Conservation (phyloP, 92 coral and sea anemone genomes). For the Galaxea fascicularis region DNA sequence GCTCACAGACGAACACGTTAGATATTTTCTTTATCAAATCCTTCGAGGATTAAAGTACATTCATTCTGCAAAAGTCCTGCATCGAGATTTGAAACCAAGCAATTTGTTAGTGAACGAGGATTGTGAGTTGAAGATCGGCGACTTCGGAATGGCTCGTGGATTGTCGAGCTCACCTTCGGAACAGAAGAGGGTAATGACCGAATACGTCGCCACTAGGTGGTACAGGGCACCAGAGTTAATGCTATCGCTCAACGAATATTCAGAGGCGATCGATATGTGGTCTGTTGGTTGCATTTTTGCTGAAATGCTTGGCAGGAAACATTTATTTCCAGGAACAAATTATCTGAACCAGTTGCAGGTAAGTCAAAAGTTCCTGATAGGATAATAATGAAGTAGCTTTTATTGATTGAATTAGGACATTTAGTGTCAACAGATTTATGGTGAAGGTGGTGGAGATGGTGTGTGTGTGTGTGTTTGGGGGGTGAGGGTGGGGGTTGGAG, state of each 20-base stretch:
- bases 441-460: no score
- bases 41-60: constrained; percentile 95
- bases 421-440: background rate
- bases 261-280: constrained; percentile 98
- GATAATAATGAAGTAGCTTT: background rate
- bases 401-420: no score
- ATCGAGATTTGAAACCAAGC: constrained; percentile 96
- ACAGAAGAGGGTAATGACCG: constrained; percentile 97
- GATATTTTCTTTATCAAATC: constrained; percentile 94
- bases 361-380: background rate
- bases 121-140: constrained; percentile 94
- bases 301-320: constrained; percentile 96
- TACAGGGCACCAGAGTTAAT: constrained; percentile 96
- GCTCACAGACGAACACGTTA: constrained; percentile 92
- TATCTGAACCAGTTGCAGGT: constrained; percentile 98
- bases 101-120: constrained; percentile 90
- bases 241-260: constrained; percentile 95
- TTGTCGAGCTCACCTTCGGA: constrained; percentile 93
- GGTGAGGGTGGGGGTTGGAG: no score
- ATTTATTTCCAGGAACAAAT: constrained; percentile 93
- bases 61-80: constrained; percentile 95
- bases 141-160: constrained; percentile 98
- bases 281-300: constrained; percentile 99
- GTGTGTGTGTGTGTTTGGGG: no score
- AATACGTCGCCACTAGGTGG: constrained; percentile 97